Base-by-base conservation (phyloP, 2,797 vertebrate species). In the Lutjanus argentimaculatus region DNA sequence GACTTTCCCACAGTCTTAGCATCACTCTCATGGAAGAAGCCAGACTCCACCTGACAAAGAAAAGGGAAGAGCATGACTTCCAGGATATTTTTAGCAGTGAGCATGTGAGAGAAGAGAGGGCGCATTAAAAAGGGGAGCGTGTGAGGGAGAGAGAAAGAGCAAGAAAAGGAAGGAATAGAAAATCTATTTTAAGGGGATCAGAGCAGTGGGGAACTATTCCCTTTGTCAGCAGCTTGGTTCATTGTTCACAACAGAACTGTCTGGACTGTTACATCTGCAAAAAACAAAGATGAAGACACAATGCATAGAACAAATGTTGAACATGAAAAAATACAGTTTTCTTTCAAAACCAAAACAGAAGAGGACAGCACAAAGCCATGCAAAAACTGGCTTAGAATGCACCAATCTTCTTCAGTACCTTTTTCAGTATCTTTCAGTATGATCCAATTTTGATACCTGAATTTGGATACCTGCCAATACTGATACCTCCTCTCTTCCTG, bases 1-100 rank as follows among this genome's bases (percentile, higher is more conserved):
- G 98, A 99, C 95, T 98, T 99, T 15, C 97, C 98, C 81, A 99
- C 97, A 1, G 97, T 98, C 95, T 99, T 99, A 49, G 96, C 94
- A 25, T 99, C 98, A 0, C 93, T 98, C 87, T 99, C 98, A 0
- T 99, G 97, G 94, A 99, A 98, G 93, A 99, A 98, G 67, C 98
- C 97, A 43, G 97, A 98, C 79, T 98, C 97, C 70, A 99, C 97
- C 98, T 99, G 90, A 85, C 62, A 91, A 55, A 84, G 69, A 89
- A 55, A 85, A 66, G 66, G 66, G 59, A 81, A 77, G 48, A 88
- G 56, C 67, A 73, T 85, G 65, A 85, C 63, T 83, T 84, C 19
- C 52, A 72, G 81, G 77, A 61, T 92, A 90, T 90, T 91, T 91
- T 88, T 91, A 92, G 83, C 57, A 65, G 3, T 14, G 49, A 82